Evolutionary conservation across 2,888 invertebrate species (phyloP).

Genomic region (Kuschelorhynchus macadamiae): DNA sequence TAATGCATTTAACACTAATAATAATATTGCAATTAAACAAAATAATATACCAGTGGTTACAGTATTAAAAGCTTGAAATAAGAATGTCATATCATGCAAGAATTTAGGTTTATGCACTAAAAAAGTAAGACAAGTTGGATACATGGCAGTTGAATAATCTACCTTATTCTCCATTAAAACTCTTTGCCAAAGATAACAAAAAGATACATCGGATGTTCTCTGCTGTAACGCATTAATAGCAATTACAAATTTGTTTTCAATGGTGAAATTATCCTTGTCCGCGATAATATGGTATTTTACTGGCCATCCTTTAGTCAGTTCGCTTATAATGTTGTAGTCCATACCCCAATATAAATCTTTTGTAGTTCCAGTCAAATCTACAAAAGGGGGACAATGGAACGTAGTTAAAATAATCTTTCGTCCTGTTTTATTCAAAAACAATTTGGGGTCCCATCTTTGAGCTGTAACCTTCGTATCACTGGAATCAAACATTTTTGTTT

Average conservation of each 20-base stretch:
- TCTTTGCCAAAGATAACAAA: conserved; percentile 50
- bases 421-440: conserved; percentile 33
- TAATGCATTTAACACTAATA: conserved; percentile 7
- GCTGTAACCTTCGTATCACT: conserved; percentile 5
- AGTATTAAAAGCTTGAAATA: conserved; percentile 43
- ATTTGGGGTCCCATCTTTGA: conserved; percentile 33
- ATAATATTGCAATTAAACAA: conserved; percentile 4
- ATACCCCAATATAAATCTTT: conserved; percentile 27
- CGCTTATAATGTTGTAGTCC: conserved; percentile 36
- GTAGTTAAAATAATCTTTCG: conserved; percentile 35
- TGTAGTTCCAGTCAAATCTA: conserved; percentile 16
- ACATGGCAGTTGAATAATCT: conserved; percentile 34
- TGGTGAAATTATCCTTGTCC: conserved; percentile 1
- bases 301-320: conserved; percentile 37
- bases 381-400: conserved; percentile 47
- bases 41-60: neutral
- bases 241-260: conserved; percentile 38
- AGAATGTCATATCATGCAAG: conserved; percentile 28
- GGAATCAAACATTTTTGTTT: conserved; percentile 8
- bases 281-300: conserved; percentile 27
- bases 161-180: conserved; percentile 36
- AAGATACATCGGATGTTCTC: conserved; percentile 34
- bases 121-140: conserved; percentile 44
- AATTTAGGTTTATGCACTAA: conserved; percentile 42
- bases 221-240: conserved; percentile 22